Conservation (phyloP, 2,888 invertebrate species). For the Brenthis ino region DNA sequence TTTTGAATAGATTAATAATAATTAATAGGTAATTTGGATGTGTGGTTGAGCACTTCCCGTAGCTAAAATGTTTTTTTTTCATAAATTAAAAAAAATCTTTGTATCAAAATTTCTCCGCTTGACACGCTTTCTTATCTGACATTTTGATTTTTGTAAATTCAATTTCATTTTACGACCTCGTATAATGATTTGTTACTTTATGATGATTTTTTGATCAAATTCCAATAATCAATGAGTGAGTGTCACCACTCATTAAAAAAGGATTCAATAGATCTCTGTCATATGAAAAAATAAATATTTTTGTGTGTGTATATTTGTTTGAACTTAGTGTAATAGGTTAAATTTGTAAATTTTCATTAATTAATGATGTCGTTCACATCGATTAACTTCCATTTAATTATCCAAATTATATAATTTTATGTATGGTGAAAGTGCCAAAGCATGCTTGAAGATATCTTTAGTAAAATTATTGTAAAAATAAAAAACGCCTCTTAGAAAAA, state of each 20-base stretch:
- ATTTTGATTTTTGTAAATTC: slow-evolving; percentile 8
- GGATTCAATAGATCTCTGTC: slow-evolving; percentile 60
- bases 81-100: slow-evolving; percentile 13
- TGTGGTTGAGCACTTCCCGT: slow-evolving; percentile 49
- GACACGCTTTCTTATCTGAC: slow-evolving; percentile 9
- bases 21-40: slow-evolving; percentile 53
- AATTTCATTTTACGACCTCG: not conserved
- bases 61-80: slow-evolving; percentile 27
- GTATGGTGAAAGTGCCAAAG: slow-evolving; percentile 71
- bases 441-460: slow-evolving; percentile 47
- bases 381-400: slow-evolving; percentile 42
- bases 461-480: slow-evolving; percentile 25
- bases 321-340: slow-evolving; percentile 70
- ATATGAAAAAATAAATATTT: slow-evolving; percentile 46
- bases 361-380: slow-evolving; percentile 28
- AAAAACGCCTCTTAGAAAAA: slow-evolving; percentile 25
- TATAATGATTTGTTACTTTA: slow-evolving; percentile 1
- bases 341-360: slow-evolving; percentile 67
- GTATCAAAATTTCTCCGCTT: slow-evolving; percentile 1
- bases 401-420: slow-evolving; percentile 48
- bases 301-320: slow-evolving; percentile 79
- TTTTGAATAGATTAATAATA: slow-evolving; percentile 44
- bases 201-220: slow-evolving; percentile 5
- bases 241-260: slow-evolving; percentile 35
- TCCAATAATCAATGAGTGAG: slow-evolving; percentile 39